Evolutionary conservation across 2,888 invertebrate species (phyloP).

Genomic region (Venustoraphidia nigricollis): DNA sequence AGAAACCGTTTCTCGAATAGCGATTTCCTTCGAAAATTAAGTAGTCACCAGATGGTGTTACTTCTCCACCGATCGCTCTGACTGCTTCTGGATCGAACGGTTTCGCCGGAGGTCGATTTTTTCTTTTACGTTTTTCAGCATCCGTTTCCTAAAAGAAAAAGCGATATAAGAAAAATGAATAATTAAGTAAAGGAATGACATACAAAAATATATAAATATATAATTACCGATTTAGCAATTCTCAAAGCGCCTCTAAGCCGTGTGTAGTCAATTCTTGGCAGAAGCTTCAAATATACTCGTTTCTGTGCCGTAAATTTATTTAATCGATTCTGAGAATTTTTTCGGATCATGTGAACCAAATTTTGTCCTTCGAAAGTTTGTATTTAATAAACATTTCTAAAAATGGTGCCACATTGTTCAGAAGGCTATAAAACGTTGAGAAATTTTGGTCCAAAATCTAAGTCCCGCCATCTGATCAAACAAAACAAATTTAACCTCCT

Average conservation of each 20-base stretch:
- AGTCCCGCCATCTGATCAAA: too few species aligned
- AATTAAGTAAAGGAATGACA: too few species aligned
- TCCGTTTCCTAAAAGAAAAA: slow-evolving; percentile 22
- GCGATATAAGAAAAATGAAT: neutral
- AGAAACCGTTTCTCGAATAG: slow-evolving; percentile 38
- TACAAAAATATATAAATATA: too few species aligned
- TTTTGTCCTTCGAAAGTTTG: too few species aligned
- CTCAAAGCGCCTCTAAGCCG: slow-evolving; percentile 34
- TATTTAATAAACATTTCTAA: too few species aligned
- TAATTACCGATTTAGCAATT: slow-evolving; percentile 2
- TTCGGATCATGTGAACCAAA: too few species aligned
- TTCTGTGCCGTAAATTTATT: too few species aligned
- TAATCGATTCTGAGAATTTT: too few species aligned
- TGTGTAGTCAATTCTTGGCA: slow-evolving; percentile 43
- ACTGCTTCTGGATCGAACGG: slow-evolving; percentile 37
- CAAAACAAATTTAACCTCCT: too few species aligned
- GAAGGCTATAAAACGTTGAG: too few species aligned
- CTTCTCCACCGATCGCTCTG: slow-evolving; percentile 34
- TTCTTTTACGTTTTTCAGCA: slow-evolving; percentile 28
- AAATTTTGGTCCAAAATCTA: too few species aligned
- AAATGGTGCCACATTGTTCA: too few species aligned
- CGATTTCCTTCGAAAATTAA: slow-evolving; percentile 39
- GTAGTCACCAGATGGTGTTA: slow-evolving; percentile 38
- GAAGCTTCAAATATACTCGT: slow-evolving; percentile 36
- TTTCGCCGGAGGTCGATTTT: slow-evolving; percentile 31